Conservation (phyloP, 2,888 invertebrate species). For the Lobophora halterata region DNA sequence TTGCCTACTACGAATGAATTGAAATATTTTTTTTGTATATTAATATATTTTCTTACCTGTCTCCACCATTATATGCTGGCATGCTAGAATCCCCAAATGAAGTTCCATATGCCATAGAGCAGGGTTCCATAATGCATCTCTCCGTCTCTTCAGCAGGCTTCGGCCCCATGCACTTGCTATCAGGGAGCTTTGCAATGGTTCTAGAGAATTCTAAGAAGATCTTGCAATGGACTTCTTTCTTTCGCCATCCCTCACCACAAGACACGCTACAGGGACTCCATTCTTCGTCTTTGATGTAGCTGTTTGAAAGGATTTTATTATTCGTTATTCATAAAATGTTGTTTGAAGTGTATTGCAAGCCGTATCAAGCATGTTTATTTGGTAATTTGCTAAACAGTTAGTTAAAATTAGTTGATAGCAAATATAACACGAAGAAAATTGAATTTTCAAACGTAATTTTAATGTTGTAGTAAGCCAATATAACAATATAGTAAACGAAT, state of each 20-base stretch:
- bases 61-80: constrained; percentile 59
- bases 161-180: constrained; percentile 91
- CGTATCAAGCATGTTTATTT: constrained; percentile 15
- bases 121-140: constrained; percentile 89
- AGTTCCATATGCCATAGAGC: constrained; percentile 83
- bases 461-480: too few relatives aligned
- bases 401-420: too few relatives aligned
- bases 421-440: too few relatives aligned
- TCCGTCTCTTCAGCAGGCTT: constrained; percentile 92
- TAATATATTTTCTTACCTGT: constrained; percentile 51
- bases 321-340: not conserved
- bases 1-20: constrained; percentile 54
- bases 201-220: constrained; percentile 95
- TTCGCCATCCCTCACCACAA: constrained; percentile 94
- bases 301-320: constrained; percentile 54
- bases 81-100: constrained; percentile 74
- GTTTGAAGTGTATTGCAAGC: constrained; percentile 15
- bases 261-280: constrained; percentile 96
- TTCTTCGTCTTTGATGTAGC: constrained; percentile 92
- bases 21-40: too few relatives aligned
- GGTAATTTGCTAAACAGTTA: too few relatives aligned
- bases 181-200: constrained; percentile 93
- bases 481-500: too few relatives aligned
- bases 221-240: constrained; percentile 94
- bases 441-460: too few relatives aligned